Percentiles rank a stretch among this genome's conserved stretches.
These are phyloP conservation scores for Stenoptilia bipunctidactyla DNA, from an alignment of 2,888 invertebrate species.

Conservation along the genomic window DNA sequence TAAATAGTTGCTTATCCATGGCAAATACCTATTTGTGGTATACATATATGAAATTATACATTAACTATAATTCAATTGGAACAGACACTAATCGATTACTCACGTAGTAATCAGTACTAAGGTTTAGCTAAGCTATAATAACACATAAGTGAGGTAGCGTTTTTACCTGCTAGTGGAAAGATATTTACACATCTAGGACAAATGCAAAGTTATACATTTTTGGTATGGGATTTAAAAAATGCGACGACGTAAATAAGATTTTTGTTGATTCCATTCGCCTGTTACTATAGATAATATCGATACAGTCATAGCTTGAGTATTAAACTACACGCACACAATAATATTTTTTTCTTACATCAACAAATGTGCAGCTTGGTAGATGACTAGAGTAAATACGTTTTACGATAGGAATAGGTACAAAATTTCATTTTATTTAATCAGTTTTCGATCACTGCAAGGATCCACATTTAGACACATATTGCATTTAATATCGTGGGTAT, in stretches of 20 bases:
- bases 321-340: conserved; percentile 55
- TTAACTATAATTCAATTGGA: background rate
- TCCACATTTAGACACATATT: conserved; percentile 60
- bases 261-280: background rate
- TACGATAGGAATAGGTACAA: conserved; percentile 20
- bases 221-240: background rate
- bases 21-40: background rate
- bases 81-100: conserved; percentile 3
- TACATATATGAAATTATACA: conserved; percentile 6
- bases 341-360: conserved; percentile 34
- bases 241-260: background rate
- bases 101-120: conserved; percentile 18
- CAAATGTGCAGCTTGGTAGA: conserved; percentile 64
- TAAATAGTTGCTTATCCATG: background rate
- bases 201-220: conserved; percentile 31
- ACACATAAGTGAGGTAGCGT: conserved; percentile 67
- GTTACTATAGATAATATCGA: conserved; percentile 9
- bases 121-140: conserved; percentile 60
- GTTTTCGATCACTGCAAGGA: conserved; percentile 71
- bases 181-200: conserved; percentile 59
- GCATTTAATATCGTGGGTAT: conserved; percentile 44
- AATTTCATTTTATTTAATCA: background rate
- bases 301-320: conserved; percentile 55
- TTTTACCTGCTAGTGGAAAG: conserved; percentile 65
- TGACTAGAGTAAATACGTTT: conserved; percentile 68